Percentiles rank a stretch among this genome's conserved stretches.
phyloP scores from a whole-genome alignment of 2,888 invertebrate species.

The Aporophyla lueneburgensis region DNA sequence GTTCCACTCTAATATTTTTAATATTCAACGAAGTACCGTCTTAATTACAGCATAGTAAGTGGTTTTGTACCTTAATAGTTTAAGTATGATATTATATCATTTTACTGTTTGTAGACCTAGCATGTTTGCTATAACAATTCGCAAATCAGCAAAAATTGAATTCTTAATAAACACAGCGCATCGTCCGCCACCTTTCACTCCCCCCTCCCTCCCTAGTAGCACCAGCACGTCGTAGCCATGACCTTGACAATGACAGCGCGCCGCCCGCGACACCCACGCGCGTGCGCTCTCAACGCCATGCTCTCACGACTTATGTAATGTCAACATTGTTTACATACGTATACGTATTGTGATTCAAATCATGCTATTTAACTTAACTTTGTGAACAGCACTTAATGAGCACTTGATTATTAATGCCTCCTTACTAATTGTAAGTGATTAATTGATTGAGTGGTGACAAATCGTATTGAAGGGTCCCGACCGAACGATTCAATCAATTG shows the following conservation, averaged over 20 bases:
- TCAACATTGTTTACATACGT: slow-evolving; percentile 8
- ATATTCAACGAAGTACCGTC: too few species aligned
- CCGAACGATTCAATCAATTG: too few species aligned
- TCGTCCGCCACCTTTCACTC: neutral
- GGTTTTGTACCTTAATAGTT: neutral
- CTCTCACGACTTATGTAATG: slow-evolving; percentile 35
- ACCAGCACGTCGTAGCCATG: slow-evolving; percentile 25
- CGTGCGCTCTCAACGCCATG: neutral
- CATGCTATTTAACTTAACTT: neutral
- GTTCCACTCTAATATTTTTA: neutral
- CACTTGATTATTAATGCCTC: neutral
- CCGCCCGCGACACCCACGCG: slow-evolving; percentile 10
- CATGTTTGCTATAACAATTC: neutral
- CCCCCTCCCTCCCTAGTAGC: neutral
- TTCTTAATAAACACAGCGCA: neutral
- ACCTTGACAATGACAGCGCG: slow-evolving; percentile 59
- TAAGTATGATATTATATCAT: neutral
- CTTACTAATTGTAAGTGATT: neutral
- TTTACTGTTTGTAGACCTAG: too few species aligned
- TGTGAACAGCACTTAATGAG: slow-evolving; percentile 1
- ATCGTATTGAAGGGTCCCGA: neutral
- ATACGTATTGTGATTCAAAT: neutral
- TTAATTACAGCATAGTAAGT: neutral
- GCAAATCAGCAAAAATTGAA: neutral
- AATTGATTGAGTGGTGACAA: neutral